A percentile compares a stretch with the other conserved stretches of the same genome.
These are phyloP conservation scores for Lathronympha strigana DNA, from an alignment of 2,888 invertebrate species.

Conservation along the genomic window DNA sequence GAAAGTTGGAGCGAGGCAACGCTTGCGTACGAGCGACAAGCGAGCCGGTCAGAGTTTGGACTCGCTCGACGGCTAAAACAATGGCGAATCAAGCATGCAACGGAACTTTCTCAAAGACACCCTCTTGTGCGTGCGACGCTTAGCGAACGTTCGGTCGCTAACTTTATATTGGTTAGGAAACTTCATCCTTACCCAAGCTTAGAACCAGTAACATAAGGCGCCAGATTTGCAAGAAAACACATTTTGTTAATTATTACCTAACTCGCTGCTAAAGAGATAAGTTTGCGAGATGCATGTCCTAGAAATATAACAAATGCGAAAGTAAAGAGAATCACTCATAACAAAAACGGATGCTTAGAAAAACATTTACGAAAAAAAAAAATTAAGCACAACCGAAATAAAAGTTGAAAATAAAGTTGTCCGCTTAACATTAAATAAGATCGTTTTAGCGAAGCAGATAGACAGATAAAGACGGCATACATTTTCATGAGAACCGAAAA, in stretches of 20 bases:
- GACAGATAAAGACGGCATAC: slow-evolving; percentile 74
- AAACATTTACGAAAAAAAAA: slow-evolving; percentile 53
- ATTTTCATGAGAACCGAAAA: slow-evolving; percentile 72
- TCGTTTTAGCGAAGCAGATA: slow-evolving; percentile 72
- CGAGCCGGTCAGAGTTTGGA: slow-evolving; percentile 72
- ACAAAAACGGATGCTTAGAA: slow-evolving; percentile 43
- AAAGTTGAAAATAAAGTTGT: slow-evolving; percentile 68
- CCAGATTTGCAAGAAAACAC: slow-evolving; percentile 36
- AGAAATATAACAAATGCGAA: slow-evolving; percentile 43
- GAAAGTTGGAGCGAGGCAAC: slow-evolving; percentile 68
- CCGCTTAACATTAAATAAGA: slow-evolving; percentile 75
- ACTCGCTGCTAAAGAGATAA: slow-evolving; percentile 20
- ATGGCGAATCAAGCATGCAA: slow-evolving; percentile 82
- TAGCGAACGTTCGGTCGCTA: slow-evolving; percentile 68
- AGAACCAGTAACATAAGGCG: slow-evolving; percentile 56
- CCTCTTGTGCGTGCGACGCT: slow-evolving; percentile 79
- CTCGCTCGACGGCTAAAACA: slow-evolving; percentile 73
- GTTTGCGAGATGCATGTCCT: slow-evolving; percentile 20
- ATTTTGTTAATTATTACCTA: slow-evolving; percentile 37
- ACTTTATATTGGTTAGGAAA: slow-evolving; percentile 81
- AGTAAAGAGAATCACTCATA: slow-evolving; percentile 56
- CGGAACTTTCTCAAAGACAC: slow-evolving; percentile 79
- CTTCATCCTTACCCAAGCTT: slow-evolving; percentile 66
- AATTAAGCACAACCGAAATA: slow-evolving; percentile 60
- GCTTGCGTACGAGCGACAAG: slow-evolving; percentile 65